These are phyloP conservation scores for Xiphophorus couchianus DNA, from an alignment of 2,113 vertebrate species.

Conservation along the genomic window DNA sequence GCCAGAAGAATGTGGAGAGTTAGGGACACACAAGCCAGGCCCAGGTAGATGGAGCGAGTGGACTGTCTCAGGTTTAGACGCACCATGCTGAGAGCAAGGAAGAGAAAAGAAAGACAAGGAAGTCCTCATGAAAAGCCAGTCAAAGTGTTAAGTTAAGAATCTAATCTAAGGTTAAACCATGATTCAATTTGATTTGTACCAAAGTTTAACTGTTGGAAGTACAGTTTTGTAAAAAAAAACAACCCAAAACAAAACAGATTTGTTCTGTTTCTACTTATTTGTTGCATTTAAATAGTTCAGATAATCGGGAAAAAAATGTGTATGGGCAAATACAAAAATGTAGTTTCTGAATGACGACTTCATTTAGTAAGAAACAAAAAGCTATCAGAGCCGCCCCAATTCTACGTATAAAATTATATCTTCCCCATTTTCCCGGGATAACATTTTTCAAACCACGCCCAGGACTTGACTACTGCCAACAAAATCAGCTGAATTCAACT, in stretches of 20 bases:
- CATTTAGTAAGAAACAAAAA: not conserved
- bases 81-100: conserved; percentile 62
- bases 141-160: not conserved
- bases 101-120: not conserved
- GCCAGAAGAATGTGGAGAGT: conserved; percentile 80
- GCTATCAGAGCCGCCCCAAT: not conserved
- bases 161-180: not conserved
- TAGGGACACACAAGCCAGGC: conserved; percentile 77
- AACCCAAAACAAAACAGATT: not conserved
- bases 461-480: no score
- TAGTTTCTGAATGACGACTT: not conserved
- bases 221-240: not conserved
- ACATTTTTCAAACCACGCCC: no score
- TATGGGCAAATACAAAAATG: no score
- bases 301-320: no score
- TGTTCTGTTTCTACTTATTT: not conserved
- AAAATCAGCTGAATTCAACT: not conserved
- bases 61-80: conserved; percentile 63
- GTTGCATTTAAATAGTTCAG: no score
- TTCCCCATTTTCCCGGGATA: not conserved
- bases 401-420: not conserved
- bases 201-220: not conserved
- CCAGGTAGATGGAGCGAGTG: conserved; percentile 75
- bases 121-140: not conserved
- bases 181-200: not conserved